These are phyloP conservation scores for Magallana angulata DNA, from an alignment of 1,140 invertebrate species.

Conservation along the genomic window DNA sequence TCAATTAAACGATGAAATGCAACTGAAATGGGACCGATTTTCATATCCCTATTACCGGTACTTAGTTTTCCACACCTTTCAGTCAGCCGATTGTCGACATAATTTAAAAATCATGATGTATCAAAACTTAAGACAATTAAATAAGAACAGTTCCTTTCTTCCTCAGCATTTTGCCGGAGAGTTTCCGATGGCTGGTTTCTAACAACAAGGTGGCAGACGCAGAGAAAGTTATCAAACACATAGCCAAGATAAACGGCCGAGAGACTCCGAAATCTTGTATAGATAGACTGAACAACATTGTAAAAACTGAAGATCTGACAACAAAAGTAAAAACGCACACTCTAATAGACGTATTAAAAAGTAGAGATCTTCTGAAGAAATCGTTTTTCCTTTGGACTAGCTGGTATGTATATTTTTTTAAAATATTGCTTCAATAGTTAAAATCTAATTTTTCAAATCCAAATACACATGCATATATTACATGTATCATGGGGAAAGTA, in stretches of 20 bases:
- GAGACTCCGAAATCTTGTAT: neutral
- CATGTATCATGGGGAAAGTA: too few relatives aligned
- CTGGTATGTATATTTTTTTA: neutral
- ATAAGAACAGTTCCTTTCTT: neutral
- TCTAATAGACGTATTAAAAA: neutral
- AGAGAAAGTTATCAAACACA: conserved; percentile 37
- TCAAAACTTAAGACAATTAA: too few relatives aligned
- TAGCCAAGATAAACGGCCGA: conserved; percentile 43
- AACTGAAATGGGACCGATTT: too few relatives aligned
- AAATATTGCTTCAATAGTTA: neutral
- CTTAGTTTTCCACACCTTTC: too few relatives aligned
- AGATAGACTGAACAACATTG: neutral
- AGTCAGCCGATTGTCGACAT: neutral
- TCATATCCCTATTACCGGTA: too few relatives aligned
- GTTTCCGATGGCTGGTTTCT: conserved; percentile 50
- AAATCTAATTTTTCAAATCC: neutral
- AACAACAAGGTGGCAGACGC: conserved; percentile 39
- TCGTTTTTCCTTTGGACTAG: neutral
- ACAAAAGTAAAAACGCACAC: neutral
- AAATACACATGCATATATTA: too few relatives aligned
- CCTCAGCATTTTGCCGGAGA: conserved; percentile 53
- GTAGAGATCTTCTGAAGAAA: neutral
- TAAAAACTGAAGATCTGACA: neutral
- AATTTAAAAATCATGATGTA: neutral
- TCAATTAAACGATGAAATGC: too few relatives aligned